Base-by-base conservation (phyloP, 2,797 vertebrate genomes). In the Philypnodon macrostomus region DNA sequence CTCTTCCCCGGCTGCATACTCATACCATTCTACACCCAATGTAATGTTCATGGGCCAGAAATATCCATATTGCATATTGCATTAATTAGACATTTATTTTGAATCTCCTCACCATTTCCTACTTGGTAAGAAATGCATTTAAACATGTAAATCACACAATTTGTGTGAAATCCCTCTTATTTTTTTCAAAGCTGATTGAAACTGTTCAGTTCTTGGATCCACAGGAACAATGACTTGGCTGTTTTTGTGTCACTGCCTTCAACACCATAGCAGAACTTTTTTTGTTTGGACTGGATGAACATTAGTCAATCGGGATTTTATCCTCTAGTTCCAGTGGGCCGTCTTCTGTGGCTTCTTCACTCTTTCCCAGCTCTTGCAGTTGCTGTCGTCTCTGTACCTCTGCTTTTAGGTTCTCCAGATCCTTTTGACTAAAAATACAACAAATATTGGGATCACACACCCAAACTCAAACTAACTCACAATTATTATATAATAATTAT, bases 401-500 rank as follows among this genome's bases (percentile, higher is more conserved):
- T 0, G 95, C 96, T 77, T 97, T 99, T 76, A 98, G 90, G 77
- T 93, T 97, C 84, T 98, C 96, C 87, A 99, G 84, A 84, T 98
- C 96, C 82, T 97, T 98, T 91, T 96, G 96, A 87, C 97, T 99
- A 62, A 33, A 55, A 65, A 19, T 41, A 58, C 7, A 10, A 21
- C 5, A 9, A 9, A 29, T 21, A 18, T 32, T 31, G 17, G 14
- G 11, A 19, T 45, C 19, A 31, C 14, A 12, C 12, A 7, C 30
- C 12, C n/a, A n/a, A n/a, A n/a, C n/a, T 19, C 15, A n/a, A 16
- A 12, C 16, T 5, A 12, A 2, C 10, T 32, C 5, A 11, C 19
- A 13, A n/a, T 32, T 31, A 17, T 32, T 31, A 3, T 19, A 45
- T 1, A 10, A 1, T 33, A 1, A 33, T 15, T 13, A 15, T 14